phyloP scores from a whole-genome alignment of 37 sponge, comb jelly and placozoan genomes.

The Ephydatia muelleri region DNA sequence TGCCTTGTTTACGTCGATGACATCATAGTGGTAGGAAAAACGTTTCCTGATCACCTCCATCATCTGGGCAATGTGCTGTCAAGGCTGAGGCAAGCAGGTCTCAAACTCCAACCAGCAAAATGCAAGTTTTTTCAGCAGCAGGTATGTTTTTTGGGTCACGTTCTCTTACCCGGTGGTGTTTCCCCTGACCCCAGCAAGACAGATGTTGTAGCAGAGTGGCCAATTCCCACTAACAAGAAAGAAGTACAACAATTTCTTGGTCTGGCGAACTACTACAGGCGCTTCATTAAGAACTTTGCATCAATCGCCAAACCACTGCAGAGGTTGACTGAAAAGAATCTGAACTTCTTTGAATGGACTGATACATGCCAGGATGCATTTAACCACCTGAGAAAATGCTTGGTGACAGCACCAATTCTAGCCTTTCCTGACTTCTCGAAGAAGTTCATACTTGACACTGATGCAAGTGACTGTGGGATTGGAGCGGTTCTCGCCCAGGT shows the following conservation, averaged over 20 bases:
- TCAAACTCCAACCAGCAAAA: too few relatives aligned
- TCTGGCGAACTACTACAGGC: too few relatives aligned
- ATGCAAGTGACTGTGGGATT: too few relatives aligned
- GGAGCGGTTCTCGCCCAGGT: neutral
- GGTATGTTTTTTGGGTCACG: neutral
- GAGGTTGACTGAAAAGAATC: too few relatives aligned
- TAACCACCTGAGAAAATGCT: neutral
- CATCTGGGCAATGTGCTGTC: conserved; percentile 13
- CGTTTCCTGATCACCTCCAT: conserved; percentile 5
- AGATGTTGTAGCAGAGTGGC: neutral
- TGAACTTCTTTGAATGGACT: neutral
- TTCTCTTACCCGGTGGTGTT: neutral
- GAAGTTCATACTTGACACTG: too few relatives aligned
- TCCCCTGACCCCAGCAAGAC: neutral
- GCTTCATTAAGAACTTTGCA: too few relatives aligned
- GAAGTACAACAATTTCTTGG: too few relatives aligned
- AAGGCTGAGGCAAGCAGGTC: neutral
- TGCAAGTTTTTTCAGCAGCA: neutral
- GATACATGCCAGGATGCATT: neutral
- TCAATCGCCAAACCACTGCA: too few relatives aligned
- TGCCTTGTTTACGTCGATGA: too few relatives aligned
- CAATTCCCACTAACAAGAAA: neutral
- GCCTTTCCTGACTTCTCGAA: too few relatives aligned
- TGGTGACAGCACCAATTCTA: neutral
- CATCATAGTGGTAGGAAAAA: neutral